Conservation (phyloP, 2,797 vertebrate genomes). For the Sorex maritimensis region DNA sequence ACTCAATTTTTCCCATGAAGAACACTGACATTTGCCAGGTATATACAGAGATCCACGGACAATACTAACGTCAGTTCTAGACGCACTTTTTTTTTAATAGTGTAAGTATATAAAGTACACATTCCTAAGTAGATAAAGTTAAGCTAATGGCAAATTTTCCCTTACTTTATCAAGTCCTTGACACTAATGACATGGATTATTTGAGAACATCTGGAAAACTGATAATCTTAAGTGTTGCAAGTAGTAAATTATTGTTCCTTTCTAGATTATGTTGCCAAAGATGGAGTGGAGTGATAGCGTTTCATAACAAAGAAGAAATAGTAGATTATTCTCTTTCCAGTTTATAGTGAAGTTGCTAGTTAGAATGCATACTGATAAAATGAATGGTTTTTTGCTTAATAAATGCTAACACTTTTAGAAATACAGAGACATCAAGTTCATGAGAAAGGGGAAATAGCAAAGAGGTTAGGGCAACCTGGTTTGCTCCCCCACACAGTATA, state of each 20-base stretch:
- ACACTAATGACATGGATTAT: conserved; percentile 86
- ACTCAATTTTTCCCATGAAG: conserved; percentile 59
- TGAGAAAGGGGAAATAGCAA: too few species aligned
- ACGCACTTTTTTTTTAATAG: conserved; percentile 41
- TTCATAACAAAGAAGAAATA: conserved; percentile 87
- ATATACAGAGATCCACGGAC: conserved; percentile 47
- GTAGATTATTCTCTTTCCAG: conserved; percentile 80
- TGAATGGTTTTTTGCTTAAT: conserved; percentile 74
- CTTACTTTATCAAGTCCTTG: conserved; percentile 89
- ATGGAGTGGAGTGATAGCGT: conserved; percentile 84
- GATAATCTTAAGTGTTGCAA: conserved; percentile 80
- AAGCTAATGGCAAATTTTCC: conserved; percentile 83
- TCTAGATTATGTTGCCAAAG: conserved; percentile 84
- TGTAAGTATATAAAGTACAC: background rate
- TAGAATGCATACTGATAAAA: conserved; percentile 78
- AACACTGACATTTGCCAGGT: conserved; percentile 53
- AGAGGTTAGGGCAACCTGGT: too few species aligned
- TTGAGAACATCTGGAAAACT: conserved; percentile 79
- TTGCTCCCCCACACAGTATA: too few species aligned
- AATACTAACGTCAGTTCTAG: conserved; percentile 34
- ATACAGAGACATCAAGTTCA: conserved; percentile 58
- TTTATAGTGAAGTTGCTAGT: conserved; percentile 69
- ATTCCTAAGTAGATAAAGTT: conserved; percentile 82
- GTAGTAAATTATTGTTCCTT: conserved; percentile 86
- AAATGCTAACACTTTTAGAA: conserved; percentile 7